phyloP scores from a whole-genome alignment of 2,113 vertebrate species.

The Parus major region DNA sequence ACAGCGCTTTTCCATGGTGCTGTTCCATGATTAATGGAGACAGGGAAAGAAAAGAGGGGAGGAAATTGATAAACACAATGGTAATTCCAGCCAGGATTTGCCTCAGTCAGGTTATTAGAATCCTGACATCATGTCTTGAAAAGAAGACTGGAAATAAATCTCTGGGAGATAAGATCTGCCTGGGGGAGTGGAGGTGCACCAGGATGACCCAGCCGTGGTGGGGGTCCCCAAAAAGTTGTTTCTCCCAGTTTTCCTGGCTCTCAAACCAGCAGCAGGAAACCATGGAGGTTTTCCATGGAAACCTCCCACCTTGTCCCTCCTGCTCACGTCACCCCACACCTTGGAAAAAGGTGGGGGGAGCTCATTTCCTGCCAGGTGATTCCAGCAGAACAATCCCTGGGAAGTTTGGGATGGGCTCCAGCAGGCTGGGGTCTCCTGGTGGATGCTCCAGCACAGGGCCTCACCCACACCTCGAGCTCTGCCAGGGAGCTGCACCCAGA shows the following conservation, averaged over 20 bases:
- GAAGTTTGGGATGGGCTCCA: background rate
- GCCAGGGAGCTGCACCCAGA: too few relatives aligned
- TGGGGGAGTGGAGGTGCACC: background rate
- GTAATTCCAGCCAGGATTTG: conserved; percentile 17
- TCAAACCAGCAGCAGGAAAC: background rate
- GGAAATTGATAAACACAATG: conserved; percentile 45
- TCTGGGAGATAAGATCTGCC: background rate
- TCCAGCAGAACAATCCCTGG: background rate
- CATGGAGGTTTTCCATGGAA: background rate
- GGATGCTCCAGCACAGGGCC: background rate
- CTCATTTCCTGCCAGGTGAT: background rate
- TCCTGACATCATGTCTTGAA: conserved; percentile 69
- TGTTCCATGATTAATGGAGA: conserved; percentile 9
- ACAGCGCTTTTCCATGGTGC: conserved; percentile 48
- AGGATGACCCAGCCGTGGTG: background rate
- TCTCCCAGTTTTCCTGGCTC: rapidly evolving
- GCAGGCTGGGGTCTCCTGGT: background rate
- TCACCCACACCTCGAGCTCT: rapidly evolving
- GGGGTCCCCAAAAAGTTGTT: background rate
- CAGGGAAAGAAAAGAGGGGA: background rate
- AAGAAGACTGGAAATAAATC: conserved; percentile 46
- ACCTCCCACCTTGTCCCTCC: background rate
- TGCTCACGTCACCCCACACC: background rate
- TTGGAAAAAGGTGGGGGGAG: background rate
- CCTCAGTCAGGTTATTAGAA: conserved; percentile 38